phyloP scores from a whole-genome alignment of 2,113 vertebrate genomes.

The Callopanchax toddi region DNA sequence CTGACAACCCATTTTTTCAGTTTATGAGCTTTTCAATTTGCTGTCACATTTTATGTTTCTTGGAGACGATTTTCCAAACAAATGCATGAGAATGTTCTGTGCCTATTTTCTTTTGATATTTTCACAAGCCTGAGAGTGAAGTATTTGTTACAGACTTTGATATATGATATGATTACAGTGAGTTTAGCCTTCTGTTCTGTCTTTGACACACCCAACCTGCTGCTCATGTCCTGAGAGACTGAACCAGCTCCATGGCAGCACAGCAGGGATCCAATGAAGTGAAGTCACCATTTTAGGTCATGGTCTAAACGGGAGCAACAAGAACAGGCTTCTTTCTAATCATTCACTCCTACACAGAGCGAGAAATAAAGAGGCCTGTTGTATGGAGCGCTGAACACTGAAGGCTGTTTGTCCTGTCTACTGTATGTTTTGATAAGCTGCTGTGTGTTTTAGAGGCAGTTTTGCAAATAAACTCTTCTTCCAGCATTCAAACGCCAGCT shows the following conservation, averaged over 20 bases:
- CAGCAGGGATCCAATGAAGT: slow-evolving; percentile 60
- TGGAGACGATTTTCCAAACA: too few species aligned
- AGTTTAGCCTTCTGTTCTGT: background rate
- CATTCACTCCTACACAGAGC: slow-evolving; percentile 44
- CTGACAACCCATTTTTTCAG: too few species aligned
- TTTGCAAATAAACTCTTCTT: slow-evolving; percentile 15
- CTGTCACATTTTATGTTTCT: too few species aligned
- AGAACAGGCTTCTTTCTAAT: slow-evolving; percentile 72
- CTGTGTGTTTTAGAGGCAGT: slow-evolving; percentile 28
- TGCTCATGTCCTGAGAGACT: slow-evolving; percentile 14
- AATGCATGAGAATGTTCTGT: background rate
- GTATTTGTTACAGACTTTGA: background rate
- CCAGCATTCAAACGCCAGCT: slow-evolving; percentile 4
- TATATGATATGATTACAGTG: background rate
- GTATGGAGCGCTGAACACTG: slow-evolving; percentile 37
- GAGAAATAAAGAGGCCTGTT: slow-evolving; percentile 41
- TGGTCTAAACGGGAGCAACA: slow-evolving; percentile 54
- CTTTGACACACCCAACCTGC: slow-evolving; percentile 44
- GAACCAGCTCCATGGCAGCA: slow-evolving; percentile 33
- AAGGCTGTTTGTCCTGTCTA: slow-evolving; percentile 38
- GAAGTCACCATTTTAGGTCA: slow-evolving; percentile 75
- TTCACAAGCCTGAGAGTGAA: too few species aligned
- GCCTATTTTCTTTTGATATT: background rate
- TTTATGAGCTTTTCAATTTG: too few species aligned
- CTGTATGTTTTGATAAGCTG: slow-evolving; percentile 49